Conservation (phyloP, 2,797 vertebrate genomes). For the Dipus sagitta region DNA sequence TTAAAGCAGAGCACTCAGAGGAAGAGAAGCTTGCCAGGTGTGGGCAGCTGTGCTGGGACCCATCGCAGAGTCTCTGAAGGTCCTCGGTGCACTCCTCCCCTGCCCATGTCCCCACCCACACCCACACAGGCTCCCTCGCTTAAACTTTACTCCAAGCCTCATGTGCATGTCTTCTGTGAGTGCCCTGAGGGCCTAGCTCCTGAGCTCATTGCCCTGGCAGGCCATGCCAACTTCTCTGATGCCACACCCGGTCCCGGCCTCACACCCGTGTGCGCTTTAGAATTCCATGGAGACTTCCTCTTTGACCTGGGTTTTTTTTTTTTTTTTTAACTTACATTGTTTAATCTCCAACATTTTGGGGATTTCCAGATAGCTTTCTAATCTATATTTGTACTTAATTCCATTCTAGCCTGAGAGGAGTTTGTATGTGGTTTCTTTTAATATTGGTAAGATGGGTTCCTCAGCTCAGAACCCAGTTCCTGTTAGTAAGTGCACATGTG, state of each 20-base stretch:
- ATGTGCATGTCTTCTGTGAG: background rate
- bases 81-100: background rate
- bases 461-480: background rate
- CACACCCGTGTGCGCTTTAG: background rate
- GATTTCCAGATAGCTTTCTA: slow-evolving; percentile 29
- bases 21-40: background rate
- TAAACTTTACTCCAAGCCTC: background rate
- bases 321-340: background rate
- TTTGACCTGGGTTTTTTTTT: background rate
- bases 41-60: background rate
- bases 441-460: slow-evolving; percentile 28
- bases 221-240: background rate
- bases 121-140: background rate
- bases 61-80: background rate
- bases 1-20: background rate
- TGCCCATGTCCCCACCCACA: background rate
- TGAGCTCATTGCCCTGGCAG: background rate
- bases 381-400: slow-evolving; percentile 9
- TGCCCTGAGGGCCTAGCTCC: background rate
- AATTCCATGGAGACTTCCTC: background rate
- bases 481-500: background rate
- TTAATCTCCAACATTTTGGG: slow-evolving; percentile 5
- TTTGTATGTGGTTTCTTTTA: slow-evolving; percentile 21
- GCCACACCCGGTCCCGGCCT: background rate
- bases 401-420: background rate